Evolutionary conservation across 2,113 vertebrate species (phyloP).

Genomic region (Ivindomyrus marchei): DNA sequence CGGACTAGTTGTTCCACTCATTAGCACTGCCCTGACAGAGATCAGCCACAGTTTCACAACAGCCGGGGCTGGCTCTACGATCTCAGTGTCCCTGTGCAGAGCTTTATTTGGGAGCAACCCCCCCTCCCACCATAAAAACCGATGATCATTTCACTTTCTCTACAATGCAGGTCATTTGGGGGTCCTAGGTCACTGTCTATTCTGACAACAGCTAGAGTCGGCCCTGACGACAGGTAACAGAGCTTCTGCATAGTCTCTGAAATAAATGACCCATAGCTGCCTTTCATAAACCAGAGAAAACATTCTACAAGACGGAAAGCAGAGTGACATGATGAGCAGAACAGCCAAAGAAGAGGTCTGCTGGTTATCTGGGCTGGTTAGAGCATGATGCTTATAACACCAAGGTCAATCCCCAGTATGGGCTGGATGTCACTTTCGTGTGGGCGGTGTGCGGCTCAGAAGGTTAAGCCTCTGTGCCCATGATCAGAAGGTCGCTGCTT

Average conservation of each 20-base stretch:
- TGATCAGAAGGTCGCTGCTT: not conserved
- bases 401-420: not conserved
- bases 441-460: not conserved
- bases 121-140: not conserved
- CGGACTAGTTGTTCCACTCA: not conserved
- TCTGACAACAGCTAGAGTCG: not conserved
- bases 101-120: not conserved
- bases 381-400: not conserved
- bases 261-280: not conserved
- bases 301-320: not conserved
- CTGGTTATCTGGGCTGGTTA: not conserved
- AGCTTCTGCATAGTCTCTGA: not conserved
- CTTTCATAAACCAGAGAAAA: not conserved
- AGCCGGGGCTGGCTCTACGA: not conserved
- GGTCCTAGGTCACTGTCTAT: not conserved
- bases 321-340: not conserved
- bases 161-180: not conserved
- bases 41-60: not conserved
- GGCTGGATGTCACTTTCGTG: not conserved
- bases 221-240: not conserved
- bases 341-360: not conserved
- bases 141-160: not conserved
- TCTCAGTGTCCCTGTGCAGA: not conserved
- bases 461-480: not conserved
- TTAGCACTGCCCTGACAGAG: not conserved